phyloP scores from a whole-genome alignment of 2,797 vertebrate genomes.

The Phoeniculus purpureus region DNA sequence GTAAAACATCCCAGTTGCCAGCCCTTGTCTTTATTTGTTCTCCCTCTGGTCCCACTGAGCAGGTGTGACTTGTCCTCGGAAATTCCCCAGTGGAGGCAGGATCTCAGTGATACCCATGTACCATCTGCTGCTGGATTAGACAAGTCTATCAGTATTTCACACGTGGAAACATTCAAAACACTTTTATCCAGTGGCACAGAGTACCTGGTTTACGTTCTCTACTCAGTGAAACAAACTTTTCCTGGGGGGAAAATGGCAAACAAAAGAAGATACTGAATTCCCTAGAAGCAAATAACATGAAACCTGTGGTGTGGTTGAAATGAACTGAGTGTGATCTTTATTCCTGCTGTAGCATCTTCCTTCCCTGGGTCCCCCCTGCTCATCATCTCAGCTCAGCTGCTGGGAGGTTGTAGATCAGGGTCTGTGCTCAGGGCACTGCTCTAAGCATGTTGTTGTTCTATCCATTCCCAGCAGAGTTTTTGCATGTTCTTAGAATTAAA shows the following conservation, averaged over 20 bases:
- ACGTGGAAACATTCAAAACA: background rate
- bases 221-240: background rate
- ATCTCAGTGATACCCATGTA: background rate
- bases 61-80: slow-evolving; percentile 34
- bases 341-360: background rate
- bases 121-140: slow-evolving; percentile 47
- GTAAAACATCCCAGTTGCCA: slow-evolving; percentile 23
- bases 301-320: background rate
- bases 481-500: slow-evolving; percentile 16
- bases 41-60: slow-evolving; percentile 13
- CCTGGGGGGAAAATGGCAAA: background rate
- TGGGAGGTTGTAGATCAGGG: background rate
- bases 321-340: background rate
- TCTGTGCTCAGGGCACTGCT: background rate
- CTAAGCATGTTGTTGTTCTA: background rate
- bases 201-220: background rate
- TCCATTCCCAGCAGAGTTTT: background rate
- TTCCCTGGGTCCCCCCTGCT: background rate
- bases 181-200: background rate
- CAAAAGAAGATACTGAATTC: background rate
- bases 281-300: background rate
- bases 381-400: background rate
- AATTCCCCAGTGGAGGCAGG: slow-evolving; percentile 18
- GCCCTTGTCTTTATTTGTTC: background rate
- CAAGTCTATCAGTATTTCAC: background rate